A percentile compares a stretch with the other conserved stretches of the same genome.
Conservation (phyloP, 2,797 vertebrate genomes). For the Falco columbarius region DNA sequence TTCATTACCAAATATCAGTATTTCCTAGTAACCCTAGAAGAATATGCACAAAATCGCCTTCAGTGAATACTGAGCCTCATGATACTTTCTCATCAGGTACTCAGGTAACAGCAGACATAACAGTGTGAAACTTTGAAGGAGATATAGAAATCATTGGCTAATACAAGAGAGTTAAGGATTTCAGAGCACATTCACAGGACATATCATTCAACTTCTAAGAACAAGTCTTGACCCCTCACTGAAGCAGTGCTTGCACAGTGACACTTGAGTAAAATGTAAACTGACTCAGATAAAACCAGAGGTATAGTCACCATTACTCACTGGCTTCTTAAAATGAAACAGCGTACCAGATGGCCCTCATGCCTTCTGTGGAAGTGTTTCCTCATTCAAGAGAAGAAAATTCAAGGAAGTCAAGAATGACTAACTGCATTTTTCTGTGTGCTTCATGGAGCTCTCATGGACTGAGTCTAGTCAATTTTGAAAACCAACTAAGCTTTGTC, state of each 20-base stretch:
- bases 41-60: background rate
- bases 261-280: background rate
- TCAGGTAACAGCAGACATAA: background rate
- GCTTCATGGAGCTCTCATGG: background rate
- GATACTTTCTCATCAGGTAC: background rate
- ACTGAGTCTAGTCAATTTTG: background rate
- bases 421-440: background rate
- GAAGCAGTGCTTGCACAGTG: background rate
- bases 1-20: background rate
- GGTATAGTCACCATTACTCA: background rate
- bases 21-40: background rate
- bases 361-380: background rate
- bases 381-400: background rate
- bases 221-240: background rate
- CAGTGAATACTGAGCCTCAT: background rate
- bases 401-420: background rate
- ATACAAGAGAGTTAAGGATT: background rate
- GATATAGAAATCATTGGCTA: background rate
- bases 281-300: background rate
- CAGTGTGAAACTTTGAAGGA: background rate
- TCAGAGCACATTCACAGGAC: background rate
- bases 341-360: background rate
- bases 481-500: background rate
- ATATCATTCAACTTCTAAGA: background rate
- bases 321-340: background rate